Conservation (phyloP, 2,888 invertebrate species). For the Dynastes maya region DNA sequence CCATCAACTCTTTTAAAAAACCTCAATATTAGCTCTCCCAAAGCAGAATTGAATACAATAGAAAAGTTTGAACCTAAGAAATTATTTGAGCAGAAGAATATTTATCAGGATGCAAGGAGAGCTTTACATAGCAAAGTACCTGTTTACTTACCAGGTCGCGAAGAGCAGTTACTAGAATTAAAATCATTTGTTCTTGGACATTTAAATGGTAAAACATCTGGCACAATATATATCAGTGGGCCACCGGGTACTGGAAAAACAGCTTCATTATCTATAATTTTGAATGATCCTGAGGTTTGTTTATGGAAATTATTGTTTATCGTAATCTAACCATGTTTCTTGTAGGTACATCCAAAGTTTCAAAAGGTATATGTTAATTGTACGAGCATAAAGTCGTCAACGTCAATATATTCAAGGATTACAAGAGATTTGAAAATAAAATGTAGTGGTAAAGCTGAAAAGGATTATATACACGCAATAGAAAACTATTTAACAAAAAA, state of each 20-base stretch:
- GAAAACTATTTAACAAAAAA: conserved; percentile 79
- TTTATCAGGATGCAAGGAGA: conserved; percentile 66
- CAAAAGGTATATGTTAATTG: conserved; percentile 88
- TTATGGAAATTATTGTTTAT: conserved; percentile 32
- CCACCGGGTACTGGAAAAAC: conserved; percentile 99
- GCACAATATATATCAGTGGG: conserved; percentile 94
- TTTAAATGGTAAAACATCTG: conserved; percentile 78
- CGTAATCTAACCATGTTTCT: conserved; percentile 58
- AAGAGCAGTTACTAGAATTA: conserved; percentile 82
- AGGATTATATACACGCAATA: conserved; percentile 78
- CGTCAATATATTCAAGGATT: conserved; percentile 85
- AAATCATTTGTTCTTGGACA: conserved; percentile 79
- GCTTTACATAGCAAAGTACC: conserved; percentile 68
- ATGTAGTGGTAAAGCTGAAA: conserved; percentile 75
- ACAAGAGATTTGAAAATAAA: conserved; percentile 80
- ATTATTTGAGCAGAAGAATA: conserved; percentile 55
- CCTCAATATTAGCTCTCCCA: conserved; percentile 60
- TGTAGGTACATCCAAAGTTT: conserved; percentile 72
- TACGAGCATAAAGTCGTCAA: conserved; percentile 89
- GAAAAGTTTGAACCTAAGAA: conserved; percentile 52
- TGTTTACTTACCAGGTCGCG: conserved; percentile 80
- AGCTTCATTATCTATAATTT: conserved; percentile 84
- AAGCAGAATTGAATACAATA: conserved; percentile 47
- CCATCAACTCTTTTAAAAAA: conserved; percentile 63
- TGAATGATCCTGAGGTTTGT: conserved; percentile 78